Percentiles rank a stretch among this genome's conserved stretches.
phyloP scores from a whole-genome alignment of 2,113 vertebrate species.

The Microcebus murinus region DNA sequence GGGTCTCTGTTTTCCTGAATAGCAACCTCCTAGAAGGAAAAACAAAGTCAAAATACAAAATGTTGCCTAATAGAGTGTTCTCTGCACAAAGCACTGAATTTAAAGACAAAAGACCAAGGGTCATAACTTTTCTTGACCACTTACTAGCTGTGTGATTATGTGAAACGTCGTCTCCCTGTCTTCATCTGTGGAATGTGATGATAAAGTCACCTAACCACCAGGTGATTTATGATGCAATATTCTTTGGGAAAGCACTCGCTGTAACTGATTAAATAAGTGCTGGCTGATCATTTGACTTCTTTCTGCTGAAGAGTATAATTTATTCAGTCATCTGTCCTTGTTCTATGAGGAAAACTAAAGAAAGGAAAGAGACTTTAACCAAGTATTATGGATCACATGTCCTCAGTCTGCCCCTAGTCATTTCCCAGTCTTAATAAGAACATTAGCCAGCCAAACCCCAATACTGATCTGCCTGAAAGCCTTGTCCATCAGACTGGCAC shows the following conservation, averaged over 20 bases:
- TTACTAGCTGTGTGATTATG: background rate
- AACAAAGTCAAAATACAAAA: conserved; percentile 12
- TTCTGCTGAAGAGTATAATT: background rate
- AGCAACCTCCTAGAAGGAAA: background rate
- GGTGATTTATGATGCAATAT: background rate
- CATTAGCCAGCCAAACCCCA: background rate
- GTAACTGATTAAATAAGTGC: background rate
- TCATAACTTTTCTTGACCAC: background rate
- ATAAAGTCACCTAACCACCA: background rate
- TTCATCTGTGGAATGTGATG: background rate
- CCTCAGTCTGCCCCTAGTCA: background rate
- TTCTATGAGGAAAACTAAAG: background rate
- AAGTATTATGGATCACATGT: background rate
- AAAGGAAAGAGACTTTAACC: background rate
- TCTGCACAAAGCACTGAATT: background rate
- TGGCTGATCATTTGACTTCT: background rate
- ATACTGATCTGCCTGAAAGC: background rate
- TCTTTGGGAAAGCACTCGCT: background rate
- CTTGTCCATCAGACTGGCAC: background rate
- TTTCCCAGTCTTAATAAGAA: background rate
- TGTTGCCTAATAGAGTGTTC: background rate
- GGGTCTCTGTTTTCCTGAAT: background rate
- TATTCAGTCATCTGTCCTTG: background rate
- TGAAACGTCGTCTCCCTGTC: background rate
- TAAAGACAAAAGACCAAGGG: background rate